A percentile compares a stretch with the other conserved stretches of the same genome.
phyloP scores from a whole-genome alignment of 2,797 vertebrate species.

The Pseudochirops cupreus region DNA sequence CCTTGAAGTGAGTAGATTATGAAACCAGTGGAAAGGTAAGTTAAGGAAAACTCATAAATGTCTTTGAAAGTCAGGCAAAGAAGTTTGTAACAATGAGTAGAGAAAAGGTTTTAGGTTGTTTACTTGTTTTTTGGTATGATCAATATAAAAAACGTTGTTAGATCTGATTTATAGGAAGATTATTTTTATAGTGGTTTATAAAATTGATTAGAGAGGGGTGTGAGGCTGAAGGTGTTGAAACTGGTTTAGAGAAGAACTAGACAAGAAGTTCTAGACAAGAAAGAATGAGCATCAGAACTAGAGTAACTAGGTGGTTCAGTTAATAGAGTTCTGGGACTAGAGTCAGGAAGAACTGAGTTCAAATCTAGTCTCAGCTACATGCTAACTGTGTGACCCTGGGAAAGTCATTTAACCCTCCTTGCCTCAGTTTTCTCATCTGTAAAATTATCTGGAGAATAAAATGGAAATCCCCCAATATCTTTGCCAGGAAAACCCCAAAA shows the following conservation, averaged over 20 bases:
- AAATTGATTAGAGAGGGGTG: not conserved
- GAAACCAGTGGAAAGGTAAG: not conserved
- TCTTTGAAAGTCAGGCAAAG: not conserved
- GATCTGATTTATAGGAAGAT: not conserved
- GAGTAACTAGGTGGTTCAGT: not conserved
- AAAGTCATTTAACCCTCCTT: not conserved
- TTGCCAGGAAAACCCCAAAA: not conserved
- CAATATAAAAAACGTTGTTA: not conserved
- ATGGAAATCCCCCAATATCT: not conserved
- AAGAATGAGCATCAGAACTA: not conserved
- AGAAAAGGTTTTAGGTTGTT: not conserved
- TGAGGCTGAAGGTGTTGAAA: not conserved
- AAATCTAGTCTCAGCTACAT: not conserved
- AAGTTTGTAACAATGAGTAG: not conserved
- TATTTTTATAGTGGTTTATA: not conserved
- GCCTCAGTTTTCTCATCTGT: not conserved
- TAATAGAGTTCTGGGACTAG: not conserved
- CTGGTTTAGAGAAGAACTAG: not conserved
- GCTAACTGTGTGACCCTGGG: not conserved
- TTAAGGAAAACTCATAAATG: not conserved
- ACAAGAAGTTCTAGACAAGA: not conserved
- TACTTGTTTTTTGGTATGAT: not conserved
- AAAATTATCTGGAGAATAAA: not conserved
- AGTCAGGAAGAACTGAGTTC: not conserved
- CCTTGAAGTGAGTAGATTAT: not conserved